Percentiles rank a stretch among this genome's conserved stretches.
phyloP scores from a whole-genome alignment of 2,888 invertebrate genomes.

The Scaptomyza reducta region DNA sequence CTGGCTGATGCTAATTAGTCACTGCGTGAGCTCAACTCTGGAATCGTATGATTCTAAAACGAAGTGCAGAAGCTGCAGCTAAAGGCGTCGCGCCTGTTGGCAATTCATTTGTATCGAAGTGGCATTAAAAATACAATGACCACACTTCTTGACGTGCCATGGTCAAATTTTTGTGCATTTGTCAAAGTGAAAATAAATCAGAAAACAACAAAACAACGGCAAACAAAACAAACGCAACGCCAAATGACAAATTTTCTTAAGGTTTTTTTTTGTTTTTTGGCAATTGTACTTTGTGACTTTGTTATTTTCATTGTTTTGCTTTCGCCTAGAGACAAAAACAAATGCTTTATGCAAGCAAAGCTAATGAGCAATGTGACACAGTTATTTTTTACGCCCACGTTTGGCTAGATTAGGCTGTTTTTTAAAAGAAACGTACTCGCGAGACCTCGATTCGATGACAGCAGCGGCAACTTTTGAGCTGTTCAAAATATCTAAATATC shows the following conservation, averaged over 20 bases:
- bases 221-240: slow-evolving; percentile 67
- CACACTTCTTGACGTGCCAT: slow-evolving; percentile 76
- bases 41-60: slow-evolving; percentile 15
- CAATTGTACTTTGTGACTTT: slow-evolving; percentile 47
- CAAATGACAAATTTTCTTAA: slow-evolving; percentile 66
- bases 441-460: slow-evolving; percentile 60
- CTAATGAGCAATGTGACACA: slow-evolving; percentile 77
- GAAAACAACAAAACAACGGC: slow-evolving; percentile 54
- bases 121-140: slow-evolving; percentile 75
- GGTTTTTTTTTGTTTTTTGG: slow-evolving; percentile 31
- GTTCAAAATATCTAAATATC: slow-evolving; percentile 39
- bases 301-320: slow-evolving; percentile 1
- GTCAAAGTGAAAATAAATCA: slow-evolving; percentile 76
- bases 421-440: slow-evolving; percentile 42
- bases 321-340: slow-evolving; percentile 41
- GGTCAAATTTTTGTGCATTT: slow-evolving; percentile 78
- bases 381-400: slow-evolving; percentile 51
- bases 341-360: slow-evolving; percentile 69
- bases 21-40: slow-evolving; percentile 21
- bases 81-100: slow-evolving; percentile 50
- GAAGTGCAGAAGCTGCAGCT: slow-evolving; percentile 15
- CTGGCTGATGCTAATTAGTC: slow-evolving; percentile 29
- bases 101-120: slow-evolving; percentile 72
- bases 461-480: slow-evolving; percentile 20
- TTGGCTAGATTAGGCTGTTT: slow-evolving; percentile 59